A percentile compares a stretch with the other conserved stretches of the same genome.
phyloP scores from a whole-genome alignment of 2,797 vertebrate species.

The Salmo trutta region DNA sequence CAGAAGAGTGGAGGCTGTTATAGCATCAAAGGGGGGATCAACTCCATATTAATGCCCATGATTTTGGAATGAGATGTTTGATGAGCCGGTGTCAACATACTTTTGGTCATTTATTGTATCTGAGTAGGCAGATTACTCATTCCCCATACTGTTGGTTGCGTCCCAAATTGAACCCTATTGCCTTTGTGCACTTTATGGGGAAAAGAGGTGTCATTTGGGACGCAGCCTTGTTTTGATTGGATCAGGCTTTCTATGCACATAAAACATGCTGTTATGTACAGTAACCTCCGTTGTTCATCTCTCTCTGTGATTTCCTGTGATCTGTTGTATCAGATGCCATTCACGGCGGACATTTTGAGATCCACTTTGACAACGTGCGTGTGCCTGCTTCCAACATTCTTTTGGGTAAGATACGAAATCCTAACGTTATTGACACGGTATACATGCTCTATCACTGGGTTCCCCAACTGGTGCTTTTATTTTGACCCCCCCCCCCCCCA shows the following conservation, averaged over 20 bases:
- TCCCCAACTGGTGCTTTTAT: too few relatives aligned
- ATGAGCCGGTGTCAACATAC: too few relatives aligned
- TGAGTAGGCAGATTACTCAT: neutral
- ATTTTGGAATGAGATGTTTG: too few relatives aligned
- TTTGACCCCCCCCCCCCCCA: too few relatives aligned
- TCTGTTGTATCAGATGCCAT: constrained; percentile 77
- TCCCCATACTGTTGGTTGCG: neutral
- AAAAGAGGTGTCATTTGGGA: neutral
- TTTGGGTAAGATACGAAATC: constrained; percentile 78
- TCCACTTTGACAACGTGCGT: constrained; percentile 85
- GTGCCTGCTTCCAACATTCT: constrained; percentile 86
- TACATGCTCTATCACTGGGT: neutral
- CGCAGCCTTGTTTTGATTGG: neutral
- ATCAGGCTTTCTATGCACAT: neutral
- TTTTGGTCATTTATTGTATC: too few relatives aligned
- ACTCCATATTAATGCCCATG: too few relatives aligned
- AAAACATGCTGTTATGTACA: neutral
- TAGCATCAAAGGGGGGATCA: too few relatives aligned
- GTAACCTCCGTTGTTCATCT: neutral
- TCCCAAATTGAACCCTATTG: neutral
- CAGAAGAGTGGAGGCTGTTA: too few relatives aligned
- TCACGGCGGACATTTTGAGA: constrained; percentile 93
- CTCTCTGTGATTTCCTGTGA: constrained; percentile 3
- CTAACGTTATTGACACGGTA: neutral
- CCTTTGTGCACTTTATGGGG: neutral